phyloP scores from a whole-genome alignment of 2,888 invertebrate genomes.

The Toxonevra muliebris region DNA sequence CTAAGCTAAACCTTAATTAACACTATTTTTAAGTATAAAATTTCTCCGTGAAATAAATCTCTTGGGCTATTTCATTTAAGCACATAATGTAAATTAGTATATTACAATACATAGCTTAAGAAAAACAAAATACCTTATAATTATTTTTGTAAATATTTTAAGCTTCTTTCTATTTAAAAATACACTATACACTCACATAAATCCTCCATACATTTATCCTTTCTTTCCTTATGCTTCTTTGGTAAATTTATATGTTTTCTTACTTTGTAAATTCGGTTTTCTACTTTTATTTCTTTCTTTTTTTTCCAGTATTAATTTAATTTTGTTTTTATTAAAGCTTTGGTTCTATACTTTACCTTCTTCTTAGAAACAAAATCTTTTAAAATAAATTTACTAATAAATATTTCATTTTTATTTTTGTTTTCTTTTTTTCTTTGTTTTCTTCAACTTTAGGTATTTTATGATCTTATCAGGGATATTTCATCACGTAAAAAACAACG shows the following conservation, averaged over 20 bases:
- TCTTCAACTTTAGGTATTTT: conserved; percentile 61
- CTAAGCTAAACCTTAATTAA: no score
- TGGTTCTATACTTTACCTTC: neutral
- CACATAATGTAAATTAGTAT: neutral
- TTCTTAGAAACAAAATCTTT: neutral
- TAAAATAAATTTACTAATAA: neutral
- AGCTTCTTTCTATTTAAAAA: neutral
- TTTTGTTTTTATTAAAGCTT: neutral
- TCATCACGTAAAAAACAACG: conserved; percentile 65
- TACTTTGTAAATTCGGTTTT: conserved; percentile 11
- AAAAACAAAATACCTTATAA: neutral
- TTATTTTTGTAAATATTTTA: neutral
- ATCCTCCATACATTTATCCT: conserved; percentile 16
- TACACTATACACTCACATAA: neutral
- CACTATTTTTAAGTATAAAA: neutral
- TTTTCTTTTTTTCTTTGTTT: conserved; percentile 23
- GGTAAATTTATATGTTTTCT: conserved; percentile 22
- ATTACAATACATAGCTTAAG: neutral
- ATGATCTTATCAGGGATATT: conserved; percentile 66
- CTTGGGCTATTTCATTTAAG: neutral
- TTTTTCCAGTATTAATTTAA: neutral
- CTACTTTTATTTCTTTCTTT: conserved; percentile 14
- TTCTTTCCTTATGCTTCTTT: conserved; percentile 1
- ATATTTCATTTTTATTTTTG: conserved; percentile 23
- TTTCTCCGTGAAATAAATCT: no score